Conservation (phyloP, 2,113 vertebrate species). For the Emberiza fucata region DNA sequence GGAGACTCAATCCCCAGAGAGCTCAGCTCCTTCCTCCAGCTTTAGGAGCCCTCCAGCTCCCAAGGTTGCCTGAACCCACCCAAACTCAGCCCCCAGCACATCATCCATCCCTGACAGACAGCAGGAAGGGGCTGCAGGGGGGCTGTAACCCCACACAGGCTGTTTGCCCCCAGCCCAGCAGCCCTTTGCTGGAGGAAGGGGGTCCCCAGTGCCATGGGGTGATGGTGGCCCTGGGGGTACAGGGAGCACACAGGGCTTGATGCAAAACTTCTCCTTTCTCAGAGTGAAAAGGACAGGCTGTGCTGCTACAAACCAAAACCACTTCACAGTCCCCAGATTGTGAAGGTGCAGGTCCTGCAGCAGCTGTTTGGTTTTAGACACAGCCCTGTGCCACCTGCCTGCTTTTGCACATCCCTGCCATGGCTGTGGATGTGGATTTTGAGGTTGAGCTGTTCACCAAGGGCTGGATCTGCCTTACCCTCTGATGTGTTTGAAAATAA, state of each 20-base stretch:
- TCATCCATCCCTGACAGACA: background rate
- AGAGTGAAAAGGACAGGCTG: background rate
- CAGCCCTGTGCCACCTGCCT: background rate
- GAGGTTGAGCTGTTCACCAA: rapidly evolving
- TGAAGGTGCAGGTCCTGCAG: background rate
- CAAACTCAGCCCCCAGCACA: background rate
- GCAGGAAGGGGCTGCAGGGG: background rate
- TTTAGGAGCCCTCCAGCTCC: background rate
- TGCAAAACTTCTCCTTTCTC: rapidly evolving
- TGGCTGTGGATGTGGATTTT: rapidly evolving
- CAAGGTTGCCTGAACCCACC: background rate
- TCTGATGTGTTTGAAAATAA: background rate
- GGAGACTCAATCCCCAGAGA: background rate
- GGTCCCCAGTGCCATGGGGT: rapidly evolving
- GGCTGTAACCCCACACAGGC: background rate
- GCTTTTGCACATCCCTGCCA: background rate
- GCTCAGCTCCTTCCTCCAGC: background rate
- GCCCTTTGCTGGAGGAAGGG: background rate
- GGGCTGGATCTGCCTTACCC: background rate
- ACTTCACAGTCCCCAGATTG: rapidly evolving
- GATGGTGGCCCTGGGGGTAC: background rate
- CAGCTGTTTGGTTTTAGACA: background rate
- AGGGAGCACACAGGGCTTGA: rapidly evolving
- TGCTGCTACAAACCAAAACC: background rate
- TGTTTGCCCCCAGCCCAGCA: background rate